phyloP scores from a whole-genome alignment of 2,113 vertebrate species.

The Daphoenositta chrysoptera region DNA sequence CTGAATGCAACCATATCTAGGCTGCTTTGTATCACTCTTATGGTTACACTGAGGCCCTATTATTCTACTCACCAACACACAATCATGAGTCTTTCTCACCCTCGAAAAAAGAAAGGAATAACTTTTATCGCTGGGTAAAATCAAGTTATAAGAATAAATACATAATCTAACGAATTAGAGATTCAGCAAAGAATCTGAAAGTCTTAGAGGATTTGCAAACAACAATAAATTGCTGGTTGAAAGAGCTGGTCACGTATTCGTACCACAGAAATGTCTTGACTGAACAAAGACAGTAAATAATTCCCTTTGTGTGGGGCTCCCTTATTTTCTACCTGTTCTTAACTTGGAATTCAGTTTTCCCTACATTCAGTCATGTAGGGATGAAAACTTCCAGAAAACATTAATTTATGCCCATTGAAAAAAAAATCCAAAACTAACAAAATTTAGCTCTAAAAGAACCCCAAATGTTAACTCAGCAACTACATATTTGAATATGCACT shows the following conservation, averaged over 20 bases:
- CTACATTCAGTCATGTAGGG: background rate
- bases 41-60: background rate
- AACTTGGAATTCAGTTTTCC: background rate
- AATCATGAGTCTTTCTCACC: background rate
- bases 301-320: background rate
- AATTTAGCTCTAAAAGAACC: rapidly evolving
- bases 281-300: background rate
- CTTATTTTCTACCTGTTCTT: background rate
- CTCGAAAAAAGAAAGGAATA: background rate
- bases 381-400: background rate
- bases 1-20: background rate
- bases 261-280: background rate
- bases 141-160: background rate
- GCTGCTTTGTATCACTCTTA: background rate
- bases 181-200: background rate
- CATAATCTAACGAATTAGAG: background rate
- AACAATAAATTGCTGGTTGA: background rate
- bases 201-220: background rate
- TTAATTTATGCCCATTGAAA: background rate
- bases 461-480: background rate
- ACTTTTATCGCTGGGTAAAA: background rate
- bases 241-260: background rate
- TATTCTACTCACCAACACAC: background rate
- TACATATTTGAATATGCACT: background rate
- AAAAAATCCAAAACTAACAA: background rate